These are phyloP conservation scores for Apodemus speciosus DNA, from an alignment of 2,113 vertebrate genomes.

Conservation along the genomic window DNA sequence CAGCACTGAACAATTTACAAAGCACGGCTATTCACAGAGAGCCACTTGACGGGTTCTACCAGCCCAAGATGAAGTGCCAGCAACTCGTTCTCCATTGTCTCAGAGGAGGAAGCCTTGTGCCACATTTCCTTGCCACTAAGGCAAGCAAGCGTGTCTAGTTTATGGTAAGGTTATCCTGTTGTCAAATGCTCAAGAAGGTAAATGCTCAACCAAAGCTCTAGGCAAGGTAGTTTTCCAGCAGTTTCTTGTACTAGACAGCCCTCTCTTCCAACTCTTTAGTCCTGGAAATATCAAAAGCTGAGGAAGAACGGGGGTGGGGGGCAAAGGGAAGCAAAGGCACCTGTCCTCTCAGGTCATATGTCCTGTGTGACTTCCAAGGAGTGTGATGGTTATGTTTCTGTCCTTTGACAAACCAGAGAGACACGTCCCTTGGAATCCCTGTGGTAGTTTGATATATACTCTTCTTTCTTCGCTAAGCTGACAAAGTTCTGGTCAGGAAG, in stretches of 20 bases:
- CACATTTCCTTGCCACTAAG: slow-evolving; percentile 25
- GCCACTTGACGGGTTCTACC: slow-evolving; percentile 55
- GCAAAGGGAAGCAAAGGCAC: not conserved
- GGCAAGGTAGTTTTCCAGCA: slow-evolving; percentile 60
- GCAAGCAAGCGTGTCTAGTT: slow-evolving; percentile 51
- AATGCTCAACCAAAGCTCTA: slow-evolving; percentile 36
- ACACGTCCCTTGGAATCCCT: not conserved
- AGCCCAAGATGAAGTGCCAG: not conserved
- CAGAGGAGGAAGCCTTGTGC: slow-evolving; percentile 51
- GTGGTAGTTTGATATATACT: not conserved
- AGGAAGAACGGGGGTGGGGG: not conserved
- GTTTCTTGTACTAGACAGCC: not conserved
- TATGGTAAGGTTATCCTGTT: slow-evolving; percentile 18
- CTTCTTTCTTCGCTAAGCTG: slow-evolving; percentile 48
- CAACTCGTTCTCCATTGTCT: slow-evolving; percentile 42
- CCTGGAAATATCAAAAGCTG: not conserved
- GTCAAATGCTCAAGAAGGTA: slow-evolving; percentile 66
- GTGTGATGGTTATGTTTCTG: slow-evolving; percentile 13
- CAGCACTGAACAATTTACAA: slow-evolving; percentile 58
- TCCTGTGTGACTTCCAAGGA: slow-evolving; percentile 33
- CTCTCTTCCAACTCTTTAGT: slow-evolving; percentile 11
- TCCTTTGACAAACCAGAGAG: slow-evolving; percentile 33
- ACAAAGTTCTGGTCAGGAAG: slow-evolving; percentile 51
- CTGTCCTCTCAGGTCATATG: not conserved
- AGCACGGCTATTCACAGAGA: slow-evolving; percentile 44